These are phyloP conservation scores for Aphelinus certus DNA, from an alignment of 1,140 invertebrate species.

Conservation along the genomic window DNA sequence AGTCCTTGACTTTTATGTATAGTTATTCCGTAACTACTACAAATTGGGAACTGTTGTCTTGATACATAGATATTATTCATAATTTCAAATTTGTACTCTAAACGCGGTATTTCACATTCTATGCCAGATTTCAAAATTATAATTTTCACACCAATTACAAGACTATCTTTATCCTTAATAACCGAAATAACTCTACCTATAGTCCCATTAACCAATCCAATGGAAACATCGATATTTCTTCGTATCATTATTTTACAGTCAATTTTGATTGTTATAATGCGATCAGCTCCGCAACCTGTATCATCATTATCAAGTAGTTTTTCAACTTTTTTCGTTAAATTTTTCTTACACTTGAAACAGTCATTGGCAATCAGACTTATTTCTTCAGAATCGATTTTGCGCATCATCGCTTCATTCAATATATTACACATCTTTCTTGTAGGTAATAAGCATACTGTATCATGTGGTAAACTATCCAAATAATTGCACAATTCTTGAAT, in stretches of 20 bases:
- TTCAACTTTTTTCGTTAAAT: slow-evolving; percentile 49
- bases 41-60: slow-evolving; percentile 58
- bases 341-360: slow-evolving; percentile 17
- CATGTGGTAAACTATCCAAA: slow-evolving; percentile 32
- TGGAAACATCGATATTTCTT: slow-evolving; percentile 33
- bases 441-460: slow-evolving; percentile 31
- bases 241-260: slow-evolving; percentile 38
- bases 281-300: background rate
- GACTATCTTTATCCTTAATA: background rate
- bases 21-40: slow-evolving; percentile 56
- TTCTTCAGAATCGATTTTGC: background rate
- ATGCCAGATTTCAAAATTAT: background rate
- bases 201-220: slow-evolving; percentile 27
- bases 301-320: slow-evolving; percentile 34
- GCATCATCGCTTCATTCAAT: background rate
- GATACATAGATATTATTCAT: slow-evolving; percentile 49
- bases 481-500: slow-evolving; percentile 41
- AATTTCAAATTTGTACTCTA: slow-evolving; percentile 49
- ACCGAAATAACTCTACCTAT: slow-evolving; percentile 25
- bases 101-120: slow-evolving; percentile 7
- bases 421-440: slow-evolving; percentile 1
- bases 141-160: slow-evolving; percentile 11
- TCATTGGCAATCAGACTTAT: background rate
- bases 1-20: slow-evolving; percentile 59
- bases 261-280: slow-evolving; percentile 36